phyloP scores from a whole-genome alignment of 1,140 invertebrate genomes.

The Hycleus cichorii region DNA sequence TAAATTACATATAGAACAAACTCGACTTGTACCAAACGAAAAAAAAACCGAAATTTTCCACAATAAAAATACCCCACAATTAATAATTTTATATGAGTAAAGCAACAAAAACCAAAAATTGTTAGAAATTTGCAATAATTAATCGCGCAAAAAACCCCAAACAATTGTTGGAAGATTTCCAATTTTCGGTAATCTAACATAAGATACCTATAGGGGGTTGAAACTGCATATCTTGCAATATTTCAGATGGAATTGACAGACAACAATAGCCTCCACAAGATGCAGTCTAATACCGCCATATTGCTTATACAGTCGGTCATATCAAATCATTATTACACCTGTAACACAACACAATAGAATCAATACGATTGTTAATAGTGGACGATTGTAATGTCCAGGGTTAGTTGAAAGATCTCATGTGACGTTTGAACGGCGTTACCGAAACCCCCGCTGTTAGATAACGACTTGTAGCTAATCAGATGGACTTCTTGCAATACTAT shows the following conservation, averaged over 20 bases:
- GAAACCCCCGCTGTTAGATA: conserved; percentile 27
- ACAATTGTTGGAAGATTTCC: conserved; percentile 6
- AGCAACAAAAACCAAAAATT: not conserved
- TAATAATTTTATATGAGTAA: no score
- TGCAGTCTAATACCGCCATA: conserved; percentile 27
- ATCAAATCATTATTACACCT: not conserved
- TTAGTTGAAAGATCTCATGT: conserved; percentile 30
- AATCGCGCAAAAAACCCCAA: not conserved
- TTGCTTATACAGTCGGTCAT: conserved; percentile 18
- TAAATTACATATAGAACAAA: conserved; percentile 6
- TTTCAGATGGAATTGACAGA: conserved; percentile 31
- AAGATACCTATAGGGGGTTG: conserved; percentile 10
- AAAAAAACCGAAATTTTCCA: no score
- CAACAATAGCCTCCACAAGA: conserved; percentile 33
- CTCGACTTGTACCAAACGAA: no score
- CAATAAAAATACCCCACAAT: no score
- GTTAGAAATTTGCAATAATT: not conserved
- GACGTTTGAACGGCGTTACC: conserved; percentile 28
- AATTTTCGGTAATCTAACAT: conserved; percentile 2
- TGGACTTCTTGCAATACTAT: conserved; percentile 3
- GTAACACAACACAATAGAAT: conserved; percentile 16
- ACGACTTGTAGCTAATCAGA: conserved; percentile 34
- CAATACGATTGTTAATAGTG: not conserved
- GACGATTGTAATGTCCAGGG: conserved; percentile 29
- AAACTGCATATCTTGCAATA: conserved; percentile 32